Base-by-base conservation (phyloP, 1,140 invertebrate species). In the Lordiphosa clarofinis region DNA sequence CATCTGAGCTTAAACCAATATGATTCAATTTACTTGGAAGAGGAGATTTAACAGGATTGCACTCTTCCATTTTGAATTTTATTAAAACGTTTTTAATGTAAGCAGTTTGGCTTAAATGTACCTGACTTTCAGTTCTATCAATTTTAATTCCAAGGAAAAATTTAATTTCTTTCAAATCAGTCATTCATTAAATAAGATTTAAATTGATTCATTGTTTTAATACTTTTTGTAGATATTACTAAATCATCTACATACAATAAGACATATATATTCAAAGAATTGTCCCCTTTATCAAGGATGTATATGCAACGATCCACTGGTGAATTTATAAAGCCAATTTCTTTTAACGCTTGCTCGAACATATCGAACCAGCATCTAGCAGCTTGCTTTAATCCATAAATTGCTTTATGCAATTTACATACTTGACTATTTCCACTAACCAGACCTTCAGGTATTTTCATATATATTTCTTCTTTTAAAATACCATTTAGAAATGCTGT, bases 41-140 rank as follows among this genome's bases (percentile, higher is more conserved):
- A 35, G 46, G 46, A 28, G 19, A 39, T 3, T 37, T 40, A 31
- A 40, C 49, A 31, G 49, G 37, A 40, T 52, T 52, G 21, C 36
- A 40, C 31, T 52, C 28, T 15, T 43, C 39, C 50, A 39, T 52
- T 13, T 39, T 52, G n/a, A 52, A 52, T 33, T 52, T 52, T 6
- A 9, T 13, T 40, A 39, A 43, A 43, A 43, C 39, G 33, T 42
- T 42, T 33, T 35, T 53, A 35, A 43, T 43, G 12, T 53, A 43
- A 15, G 15, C 40, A 19, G 40, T 38, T 50, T 50, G 47, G 37
- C 48, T 50, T n/a, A 50, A 36, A 39, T 21, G 21, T 39, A n/a
- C 24, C 39, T 50, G 28, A 38, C 37, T 15, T 24, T 37, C 12
- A 19, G 24, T 43, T 19, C 40, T 19, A 19, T 43, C 15, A 19